Evolutionary conservation across 2,888 invertebrate genomes (phyloP), one percentile per base, ranked within the genome.

Genomic region (Heteromyza rotundicornis): DNA sequence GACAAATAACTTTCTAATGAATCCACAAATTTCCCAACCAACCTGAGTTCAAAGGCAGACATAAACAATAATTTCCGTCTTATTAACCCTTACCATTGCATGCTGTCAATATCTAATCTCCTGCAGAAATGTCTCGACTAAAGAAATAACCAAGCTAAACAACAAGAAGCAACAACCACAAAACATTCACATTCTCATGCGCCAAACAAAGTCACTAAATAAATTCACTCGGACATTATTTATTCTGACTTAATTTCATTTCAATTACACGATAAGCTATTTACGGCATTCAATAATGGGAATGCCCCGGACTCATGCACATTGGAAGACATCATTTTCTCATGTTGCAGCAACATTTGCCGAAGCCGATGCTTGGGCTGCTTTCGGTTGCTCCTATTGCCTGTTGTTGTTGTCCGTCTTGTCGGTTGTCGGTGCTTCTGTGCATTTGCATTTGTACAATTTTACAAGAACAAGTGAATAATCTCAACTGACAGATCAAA

Each of bases 211-310:
- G 64, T 66, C 65, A 67, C 67, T 65, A 65, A 67, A 67, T 67
- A 67, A 67, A 65, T 67, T 65, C 67, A 63, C 65, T 58, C 56
- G 59, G 64, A 65, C 60, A 64, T 66, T 65, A 65, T 68, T 67
- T 66, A 67, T 67, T 66, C 64, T 68, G 69, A 69, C 69, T 69
- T 69, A 69, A 69, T 69, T 69, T 68, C 66, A 66, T 65, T 69
- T 69, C 69, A 69, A 69, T 69, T 69, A 69, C 69, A 64, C 65
- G 69, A 69, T 69, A 69, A 69, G 66, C 69, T 69, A 66, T 69
- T 69, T 69, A 69, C 63, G 69, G 69, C 64, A 66, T 66, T 65
- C 68, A 64, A 63, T 64, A 64, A 67, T 67, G 64, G 63, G 67
- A 40, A 40, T 40, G 40, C n/a, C 14, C 10, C 40, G 2, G n/a